Evolutionary conservation across 2,888 invertebrate genomes (phyloP).

Genomic region (Toxonevra muliebris): DNA sequence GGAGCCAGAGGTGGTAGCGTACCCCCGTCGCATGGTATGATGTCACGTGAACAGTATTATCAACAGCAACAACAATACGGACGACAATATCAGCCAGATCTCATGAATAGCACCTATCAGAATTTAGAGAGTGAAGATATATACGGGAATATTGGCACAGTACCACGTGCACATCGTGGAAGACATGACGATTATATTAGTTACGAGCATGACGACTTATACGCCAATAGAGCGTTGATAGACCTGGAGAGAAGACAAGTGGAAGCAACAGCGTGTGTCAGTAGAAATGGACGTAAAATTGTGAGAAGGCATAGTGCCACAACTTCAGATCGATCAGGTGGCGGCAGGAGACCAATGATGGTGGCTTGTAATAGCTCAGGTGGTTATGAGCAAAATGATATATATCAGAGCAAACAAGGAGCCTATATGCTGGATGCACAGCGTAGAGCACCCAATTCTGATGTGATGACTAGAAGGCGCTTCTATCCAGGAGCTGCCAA

Average conservation of each 20-base stretch:
- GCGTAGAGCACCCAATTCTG: slow-evolving; percentile 59
- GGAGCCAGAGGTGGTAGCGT: slow-evolving; percentile 40
- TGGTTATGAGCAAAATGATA: slow-evolving; percentile 49
- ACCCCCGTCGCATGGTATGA: slow-evolving; percentile 36
- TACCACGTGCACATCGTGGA: slow-evolving; percentile 36
- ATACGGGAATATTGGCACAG: slow-evolving; percentile 58
- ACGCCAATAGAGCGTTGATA: slow-evolving; percentile 64
- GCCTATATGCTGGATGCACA: slow-evolving; percentile 59
- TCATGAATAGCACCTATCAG: slow-evolving; percentile 62
- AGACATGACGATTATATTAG: slow-evolving; percentile 41
- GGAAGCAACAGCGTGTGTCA: slow-evolving; percentile 48
- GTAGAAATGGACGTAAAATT: slow-evolving; percentile 50
- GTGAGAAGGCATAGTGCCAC: slow-evolving; percentile 64
- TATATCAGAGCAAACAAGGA: slow-evolving; percentile 61
- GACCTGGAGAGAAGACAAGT: slow-evolving; percentile 62
- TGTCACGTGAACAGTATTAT: slow-evolving; percentile 43
- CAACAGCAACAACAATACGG: slow-evolving; percentile 24
- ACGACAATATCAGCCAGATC: slow-evolving; percentile 47
- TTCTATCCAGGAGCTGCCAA: slow-evolving; percentile 61
- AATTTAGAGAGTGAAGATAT: slow-evolving; percentile 63
- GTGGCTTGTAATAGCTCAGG: slow-evolving; percentile 38
- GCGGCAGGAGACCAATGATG: slow-evolving; percentile 45
- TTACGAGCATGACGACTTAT: slow-evolving; percentile 60
- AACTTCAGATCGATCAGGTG: slow-evolving; percentile 59
- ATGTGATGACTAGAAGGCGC: slow-evolving; percentile 60